phyloP scores from a whole-genome alignment of 2,113 vertebrate genomes.

The Aphelocoma coerulescens region DNA sequence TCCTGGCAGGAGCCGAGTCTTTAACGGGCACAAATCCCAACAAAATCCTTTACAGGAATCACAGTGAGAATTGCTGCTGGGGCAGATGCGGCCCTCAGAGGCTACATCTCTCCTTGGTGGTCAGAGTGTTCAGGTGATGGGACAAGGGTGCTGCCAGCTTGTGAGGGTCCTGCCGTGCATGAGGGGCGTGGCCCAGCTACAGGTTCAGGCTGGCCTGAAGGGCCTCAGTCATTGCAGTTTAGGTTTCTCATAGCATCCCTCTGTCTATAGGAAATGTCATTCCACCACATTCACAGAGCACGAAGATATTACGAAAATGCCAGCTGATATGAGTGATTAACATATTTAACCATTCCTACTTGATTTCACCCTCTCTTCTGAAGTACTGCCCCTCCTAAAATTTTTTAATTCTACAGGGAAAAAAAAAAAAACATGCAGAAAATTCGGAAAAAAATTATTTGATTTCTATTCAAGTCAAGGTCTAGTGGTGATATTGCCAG shows the following conservation, averaged over 20 bases:
- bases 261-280: neutral
- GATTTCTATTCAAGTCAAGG: neutral
- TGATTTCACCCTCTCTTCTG: neutral
- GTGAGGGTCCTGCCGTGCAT: fast-evolving
- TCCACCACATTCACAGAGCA: neutral
- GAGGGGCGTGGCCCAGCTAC: neutral
- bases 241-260: neutral
- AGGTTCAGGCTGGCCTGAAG: neutral
- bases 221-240: neutral
- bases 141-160: neutral
- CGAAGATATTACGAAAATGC: neutral
- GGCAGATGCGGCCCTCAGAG: neutral
- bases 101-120: fast-evolving
- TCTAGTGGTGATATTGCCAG: neutral
- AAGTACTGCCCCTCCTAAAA: neutral
- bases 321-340: neutral
- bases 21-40: neutral
- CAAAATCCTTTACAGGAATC: neutral
- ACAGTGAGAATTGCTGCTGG: fast-evolving
- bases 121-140: neutral
- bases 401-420: neutral
- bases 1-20: neutral
- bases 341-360: neutral
- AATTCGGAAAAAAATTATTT: neutral
- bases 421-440: neutral